A percentile compares a stretch with the other conserved stretches of the same genome.
Conservation (phyloP, 2,888 invertebrate genomes). For the Deilephila elpenor region DNA sequence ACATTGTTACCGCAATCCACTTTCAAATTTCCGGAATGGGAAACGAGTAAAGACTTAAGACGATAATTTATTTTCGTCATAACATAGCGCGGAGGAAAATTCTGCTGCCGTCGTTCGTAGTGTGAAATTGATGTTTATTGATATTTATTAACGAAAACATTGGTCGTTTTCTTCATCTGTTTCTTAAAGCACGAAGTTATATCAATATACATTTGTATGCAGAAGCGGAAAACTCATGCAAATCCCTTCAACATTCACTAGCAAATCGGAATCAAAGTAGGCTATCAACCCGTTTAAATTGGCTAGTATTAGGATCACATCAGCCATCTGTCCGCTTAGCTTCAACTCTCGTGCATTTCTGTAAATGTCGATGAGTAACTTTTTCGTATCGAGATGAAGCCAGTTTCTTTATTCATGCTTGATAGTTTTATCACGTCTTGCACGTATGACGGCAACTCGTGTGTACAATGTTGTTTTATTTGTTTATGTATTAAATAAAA, state of each 20-base stretch:
- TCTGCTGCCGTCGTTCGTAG: neutral
- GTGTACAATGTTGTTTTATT: too few species aligned
- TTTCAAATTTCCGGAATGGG: slow-evolving; percentile 10
- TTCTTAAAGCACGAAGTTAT: neutral
- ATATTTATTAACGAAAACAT: neutral
- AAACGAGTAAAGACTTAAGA: neutral
- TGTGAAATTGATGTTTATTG: neutral
- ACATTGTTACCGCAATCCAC: neutral
- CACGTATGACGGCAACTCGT: neutral
- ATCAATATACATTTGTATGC: neutral
- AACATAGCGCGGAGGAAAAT: neutral
- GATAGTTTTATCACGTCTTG: neutral
- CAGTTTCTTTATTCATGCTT: neutral
- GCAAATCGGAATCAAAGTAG: slow-evolving; percentile 17
- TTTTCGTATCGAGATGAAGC: neutral
- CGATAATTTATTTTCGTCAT: slow-evolving; percentile 14
- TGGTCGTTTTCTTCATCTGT: neutral
- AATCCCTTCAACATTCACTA: slow-evolving; percentile 9
- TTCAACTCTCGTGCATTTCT: slow-evolving; percentile 8
- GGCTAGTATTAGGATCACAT: slow-evolving; percentile 25
- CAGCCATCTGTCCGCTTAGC: neutral
- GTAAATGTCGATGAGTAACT: neutral
- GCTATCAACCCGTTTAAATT: slow-evolving; percentile 22
- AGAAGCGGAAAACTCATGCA: neutral
- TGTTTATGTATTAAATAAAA: too few species aligned